These are phyloP conservation scores for Manis crassicaudata DNA, from an alignment of 2,797 vertebrate genomes.

Conservation along the genomic window DNA sequence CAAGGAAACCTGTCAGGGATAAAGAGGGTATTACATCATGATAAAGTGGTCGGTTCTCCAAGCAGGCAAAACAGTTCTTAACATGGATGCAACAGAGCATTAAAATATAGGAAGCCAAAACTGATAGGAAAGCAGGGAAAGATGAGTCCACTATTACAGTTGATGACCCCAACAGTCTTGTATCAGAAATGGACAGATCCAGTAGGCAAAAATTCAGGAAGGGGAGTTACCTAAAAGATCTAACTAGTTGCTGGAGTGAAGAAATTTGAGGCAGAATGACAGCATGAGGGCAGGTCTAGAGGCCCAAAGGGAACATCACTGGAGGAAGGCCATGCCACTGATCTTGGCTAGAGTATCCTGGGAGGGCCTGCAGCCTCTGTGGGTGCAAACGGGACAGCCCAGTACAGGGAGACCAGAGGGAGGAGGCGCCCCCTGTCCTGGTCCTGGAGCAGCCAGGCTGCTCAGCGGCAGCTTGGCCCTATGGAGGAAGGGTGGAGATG, in stretches of 20 bases:
- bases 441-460: not conserved
- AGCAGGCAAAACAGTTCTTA: not conserved
- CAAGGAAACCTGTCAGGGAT: not conserved
- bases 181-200: rapidly evolving
- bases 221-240: not conserved
- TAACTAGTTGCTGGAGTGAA: not conserved
- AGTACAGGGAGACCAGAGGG: not conserved
- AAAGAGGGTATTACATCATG: not conserved
- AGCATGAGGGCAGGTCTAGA: rapidly evolving
- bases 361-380: not conserved
- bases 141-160: rapidly evolving
- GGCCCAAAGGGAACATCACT: rapidly evolving
- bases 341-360: too few relatives aligned
- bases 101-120: not conserved
- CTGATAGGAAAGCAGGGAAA: not conserved
- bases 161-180: too few relatives aligned
- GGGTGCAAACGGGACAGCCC: not conserved
- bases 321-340: rapidly evolving
- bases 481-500: conserved; percentile 50
- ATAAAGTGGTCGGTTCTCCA: not conserved
- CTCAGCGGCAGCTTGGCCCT: not conserved
- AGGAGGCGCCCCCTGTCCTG: not conserved
- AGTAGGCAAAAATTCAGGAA: not conserved
- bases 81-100: not conserved
- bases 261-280: too few relatives aligned